Conservation (phyloP, 2,113 vertebrate species). For the Rissa tridactyla region DNA sequence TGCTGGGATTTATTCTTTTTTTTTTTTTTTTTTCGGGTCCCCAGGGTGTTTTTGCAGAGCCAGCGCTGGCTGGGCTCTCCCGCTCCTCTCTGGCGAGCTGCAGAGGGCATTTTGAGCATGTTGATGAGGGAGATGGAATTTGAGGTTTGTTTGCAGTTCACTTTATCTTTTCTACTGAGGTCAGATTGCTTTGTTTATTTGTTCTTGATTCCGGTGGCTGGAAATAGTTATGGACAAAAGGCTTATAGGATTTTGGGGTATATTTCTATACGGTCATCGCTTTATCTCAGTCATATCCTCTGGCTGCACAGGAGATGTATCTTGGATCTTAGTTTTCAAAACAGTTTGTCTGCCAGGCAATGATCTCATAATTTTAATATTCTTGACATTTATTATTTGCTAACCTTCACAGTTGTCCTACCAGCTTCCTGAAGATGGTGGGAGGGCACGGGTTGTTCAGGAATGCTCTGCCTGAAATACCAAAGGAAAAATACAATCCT, state of each 20-base stretch:
- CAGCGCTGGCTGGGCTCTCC: not conserved
- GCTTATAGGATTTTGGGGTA: not conserved
- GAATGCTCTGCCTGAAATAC: not conserved
- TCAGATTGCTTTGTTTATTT: constrained; percentile 47
- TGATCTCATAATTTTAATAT: not conserved
- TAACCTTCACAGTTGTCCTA: not conserved
- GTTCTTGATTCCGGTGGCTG: not conserved
- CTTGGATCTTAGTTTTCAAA: not conserved
- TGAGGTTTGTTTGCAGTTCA: constrained; percentile 41
- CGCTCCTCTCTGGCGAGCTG: not conserved
- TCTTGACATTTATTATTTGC: not conserved
- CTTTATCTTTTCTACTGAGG: constrained; percentile 16
- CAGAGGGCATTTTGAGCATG: not conserved
- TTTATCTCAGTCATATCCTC: not conserved
- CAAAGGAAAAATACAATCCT: not conserved
- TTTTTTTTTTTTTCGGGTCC: not conserved
- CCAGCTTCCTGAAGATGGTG: not conserved
- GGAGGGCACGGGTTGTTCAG: not conserved
- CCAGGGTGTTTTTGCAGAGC: not conserved
- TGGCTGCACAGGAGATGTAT: not conserved
- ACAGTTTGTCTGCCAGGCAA: not conserved
- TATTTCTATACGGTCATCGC: not conserved
- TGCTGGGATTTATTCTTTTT: not conserved
- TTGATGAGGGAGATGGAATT: constrained; percentile 12
- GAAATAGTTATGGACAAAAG: constrained; percentile 25